A percentile compares a stretch with the other conserved stretches of the same genome.
These are phyloP conservation scores for Melanotaenia boesemani DNA, from an alignment of 2,797 vertebrate genomes.

Conservation along the genomic window DNA sequence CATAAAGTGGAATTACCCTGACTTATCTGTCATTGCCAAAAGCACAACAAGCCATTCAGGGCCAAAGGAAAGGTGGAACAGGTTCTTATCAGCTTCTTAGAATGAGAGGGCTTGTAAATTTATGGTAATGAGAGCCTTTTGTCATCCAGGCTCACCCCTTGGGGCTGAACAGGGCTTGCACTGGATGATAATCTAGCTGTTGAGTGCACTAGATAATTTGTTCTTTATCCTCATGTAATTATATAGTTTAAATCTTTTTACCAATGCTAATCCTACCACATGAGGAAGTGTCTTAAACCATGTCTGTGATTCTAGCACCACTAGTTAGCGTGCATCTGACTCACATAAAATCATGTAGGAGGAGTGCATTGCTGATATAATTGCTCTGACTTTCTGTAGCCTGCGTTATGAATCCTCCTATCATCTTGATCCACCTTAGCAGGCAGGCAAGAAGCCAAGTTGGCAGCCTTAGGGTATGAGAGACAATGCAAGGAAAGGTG, in stretches of 20 bases:
- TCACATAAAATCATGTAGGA: constrained; percentile 69
- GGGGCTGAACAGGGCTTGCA: constrained; percentile 67
- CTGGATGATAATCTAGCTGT: constrained; percentile 90
- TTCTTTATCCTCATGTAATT: constrained; percentile 93
- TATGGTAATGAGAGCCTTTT: constrained; percentile 94
- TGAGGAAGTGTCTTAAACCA: constrained; percentile 69
- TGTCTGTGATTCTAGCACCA: constrained; percentile 63
- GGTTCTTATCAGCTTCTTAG: constrained; percentile 90
- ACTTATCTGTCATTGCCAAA: constrained; percentile 98
- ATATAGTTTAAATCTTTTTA: constrained; percentile 92
- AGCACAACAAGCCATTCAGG: constrained; percentile 94
- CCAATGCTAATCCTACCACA: constrained; percentile 85
- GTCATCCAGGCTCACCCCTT: constrained; percentile 85
- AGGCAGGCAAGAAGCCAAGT: constrained; percentile 68
- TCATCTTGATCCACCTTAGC: constrained; percentile 75
- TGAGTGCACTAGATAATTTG: constrained; percentile 90
- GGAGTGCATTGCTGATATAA: constrained; percentile 64
- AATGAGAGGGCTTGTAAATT: constrained; percentile 91
- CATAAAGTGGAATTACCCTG: constrained; percentile 93
- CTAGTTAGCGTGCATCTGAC: constrained; percentile 68
- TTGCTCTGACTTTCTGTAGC: constrained; percentile 77
- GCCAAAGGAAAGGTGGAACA: constrained; percentile 92
- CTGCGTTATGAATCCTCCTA: constrained; percentile 67
- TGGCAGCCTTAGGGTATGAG: constrained; percentile 50
- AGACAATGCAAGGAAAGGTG: constrained; percentile 51